Evolutionary conservation across 2,888 invertebrate genomes (phyloP).

Genomic region (Drosophila formosana): DNA sequence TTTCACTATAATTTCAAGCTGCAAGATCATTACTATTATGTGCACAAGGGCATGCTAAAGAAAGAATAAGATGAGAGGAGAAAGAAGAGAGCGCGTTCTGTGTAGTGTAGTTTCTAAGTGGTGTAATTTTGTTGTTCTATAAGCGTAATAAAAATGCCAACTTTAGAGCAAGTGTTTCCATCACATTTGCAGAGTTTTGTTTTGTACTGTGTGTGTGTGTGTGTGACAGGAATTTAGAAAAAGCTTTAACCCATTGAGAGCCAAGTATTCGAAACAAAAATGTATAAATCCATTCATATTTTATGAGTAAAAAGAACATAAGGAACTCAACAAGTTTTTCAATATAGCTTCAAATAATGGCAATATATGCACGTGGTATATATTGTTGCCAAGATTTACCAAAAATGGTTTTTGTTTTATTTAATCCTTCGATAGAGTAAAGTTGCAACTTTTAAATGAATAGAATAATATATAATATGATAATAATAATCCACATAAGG

Average conservation of each 20-base stretch:
- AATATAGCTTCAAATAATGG: too few relatives aligned
- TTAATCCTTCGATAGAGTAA: too few relatives aligned
- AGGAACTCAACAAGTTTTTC: too few relatives aligned
- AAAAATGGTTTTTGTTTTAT: too few relatives aligned
- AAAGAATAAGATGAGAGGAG: constrained; percentile 27
- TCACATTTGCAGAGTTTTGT: constrained; percentile 2
- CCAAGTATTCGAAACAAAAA: too few relatives aligned
- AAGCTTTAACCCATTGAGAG: not conserved
- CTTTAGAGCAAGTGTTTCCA: constrained; percentile 10
- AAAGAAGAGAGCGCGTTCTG: not conserved
- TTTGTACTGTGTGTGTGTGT: constrained; percentile 2
- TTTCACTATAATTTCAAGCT: constrained; percentile 84
- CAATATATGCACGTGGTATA: too few relatives aligned
- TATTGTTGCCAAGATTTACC: too few relatives aligned
- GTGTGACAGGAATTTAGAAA: not conserved
- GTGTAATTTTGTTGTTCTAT: constrained; percentile 16
- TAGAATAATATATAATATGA: too few relatives aligned
- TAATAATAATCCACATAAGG: too few relatives aligned
- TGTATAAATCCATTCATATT: too few relatives aligned
- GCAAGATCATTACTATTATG: constrained; percentile 80
- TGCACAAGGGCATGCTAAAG: constrained; percentile 71
- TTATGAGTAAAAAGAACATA: too few relatives aligned
- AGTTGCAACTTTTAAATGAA: too few relatives aligned
- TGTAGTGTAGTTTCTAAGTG: constrained; percentile 15
- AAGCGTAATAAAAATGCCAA: constrained; percentile 22